phyloP scores from a whole-genome alignment of 2,113 vertebrate species.

The Leucopternis melanops region DNA sequence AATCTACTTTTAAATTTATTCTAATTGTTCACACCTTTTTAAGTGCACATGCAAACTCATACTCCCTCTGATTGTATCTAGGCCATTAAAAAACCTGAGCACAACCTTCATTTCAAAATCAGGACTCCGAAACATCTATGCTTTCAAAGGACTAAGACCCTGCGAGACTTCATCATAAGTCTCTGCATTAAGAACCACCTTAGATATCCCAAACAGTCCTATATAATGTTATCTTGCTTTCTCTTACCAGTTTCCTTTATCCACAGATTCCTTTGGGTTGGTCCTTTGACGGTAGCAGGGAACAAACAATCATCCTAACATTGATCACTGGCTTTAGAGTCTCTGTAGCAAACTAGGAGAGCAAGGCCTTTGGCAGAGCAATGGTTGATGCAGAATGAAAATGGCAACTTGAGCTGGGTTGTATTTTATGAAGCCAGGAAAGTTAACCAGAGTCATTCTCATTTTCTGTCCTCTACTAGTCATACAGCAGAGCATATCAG shows the following conservation, averaged over 20 bases:
- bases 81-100: background rate
- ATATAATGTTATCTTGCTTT: background rate
- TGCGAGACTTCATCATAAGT: background rate
- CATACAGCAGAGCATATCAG: background rate
- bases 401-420: background rate
- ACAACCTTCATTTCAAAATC: background rate
- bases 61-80: background rate
- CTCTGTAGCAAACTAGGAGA: background rate
- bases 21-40: background rate
- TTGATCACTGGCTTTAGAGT: background rate
- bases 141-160: background rate
- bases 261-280: background rate
- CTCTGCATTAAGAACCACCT: background rate
- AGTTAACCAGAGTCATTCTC: background rate
- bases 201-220: background rate
- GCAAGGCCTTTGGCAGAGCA: background rate
- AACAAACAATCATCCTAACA: background rate
- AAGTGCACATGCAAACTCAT: background rate
- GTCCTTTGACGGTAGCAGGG: background rate
- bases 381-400: background rate
- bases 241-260: background rate
- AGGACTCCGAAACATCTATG: background rate
- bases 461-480: background rate
- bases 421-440: background rate
- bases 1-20: background rate